A percentile compares a stretch with the other conserved stretches of the same genome.
These are phyloP conservation scores for Helicorthomorpha holstii DNA, from an alignment of 1,140 invertebrate species.

Conservation along the genomic window DNA sequence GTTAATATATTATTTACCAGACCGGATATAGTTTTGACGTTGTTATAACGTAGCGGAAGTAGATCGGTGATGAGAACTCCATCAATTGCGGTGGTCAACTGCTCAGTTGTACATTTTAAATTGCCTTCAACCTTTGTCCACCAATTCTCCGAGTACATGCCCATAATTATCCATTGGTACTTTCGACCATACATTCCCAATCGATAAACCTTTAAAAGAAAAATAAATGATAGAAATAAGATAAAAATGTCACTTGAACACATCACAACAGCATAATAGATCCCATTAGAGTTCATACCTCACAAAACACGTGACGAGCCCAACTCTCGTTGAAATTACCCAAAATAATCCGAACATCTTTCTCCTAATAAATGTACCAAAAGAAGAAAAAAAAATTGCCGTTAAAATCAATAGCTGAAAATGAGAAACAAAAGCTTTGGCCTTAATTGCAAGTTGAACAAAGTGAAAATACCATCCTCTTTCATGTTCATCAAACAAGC, in stretches of 20 bases:
- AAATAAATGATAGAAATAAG: constrained; percentile 1
- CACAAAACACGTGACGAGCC: constrained; percentile 85
- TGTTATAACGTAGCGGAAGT: constrained; percentile 49
- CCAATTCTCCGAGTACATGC: constrained; percentile 66
- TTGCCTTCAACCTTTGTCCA: constrained; percentile 27
- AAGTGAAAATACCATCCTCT: too few relatives aligned
- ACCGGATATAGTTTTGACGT: constrained; percentile 68
- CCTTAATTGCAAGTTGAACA: too few relatives aligned
- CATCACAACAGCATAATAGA: neutral
- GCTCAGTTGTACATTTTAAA: constrained; percentile 45
- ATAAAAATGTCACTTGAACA: constrained; percentile 4
- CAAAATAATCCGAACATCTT: constrained; percentile 87
- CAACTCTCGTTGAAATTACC: constrained; percentile 92
- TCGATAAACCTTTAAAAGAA: constrained; percentile 33
- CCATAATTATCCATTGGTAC: constrained; percentile 94
- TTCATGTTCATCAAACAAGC: too few relatives aligned
- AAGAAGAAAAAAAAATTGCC: too few relatives aligned
- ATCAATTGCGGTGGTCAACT: constrained; percentile 65
- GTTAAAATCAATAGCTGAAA: too few relatives aligned
- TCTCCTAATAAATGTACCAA: too few relatives aligned
- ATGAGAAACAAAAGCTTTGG: too few relatives aligned
- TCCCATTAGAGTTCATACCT: too few relatives aligned
- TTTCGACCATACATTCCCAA: constrained; percentile 61
- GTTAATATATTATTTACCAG: constrained; percentile 46
- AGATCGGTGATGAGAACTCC: constrained; percentile 79